These are phyloP conservation scores for Druon quercuslanigerum DNA, from an alignment of 1,140 invertebrate species.

Conservation along the genomic window DNA sequence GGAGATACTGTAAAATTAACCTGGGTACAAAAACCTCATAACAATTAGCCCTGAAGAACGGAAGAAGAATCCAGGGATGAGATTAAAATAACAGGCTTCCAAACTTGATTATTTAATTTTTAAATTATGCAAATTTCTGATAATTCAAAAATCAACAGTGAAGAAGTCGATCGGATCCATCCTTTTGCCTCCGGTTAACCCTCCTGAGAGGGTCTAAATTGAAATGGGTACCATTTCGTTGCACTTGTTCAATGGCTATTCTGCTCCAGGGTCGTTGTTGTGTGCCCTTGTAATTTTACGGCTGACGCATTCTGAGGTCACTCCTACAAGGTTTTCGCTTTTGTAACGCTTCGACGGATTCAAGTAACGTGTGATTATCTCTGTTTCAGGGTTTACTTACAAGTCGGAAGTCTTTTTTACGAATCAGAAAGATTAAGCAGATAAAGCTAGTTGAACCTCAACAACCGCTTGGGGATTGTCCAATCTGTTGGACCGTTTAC, in stretches of 20 bases:
- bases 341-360: no score
- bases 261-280: not conserved
- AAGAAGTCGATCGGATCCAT: constrained; percentile 34
- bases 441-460: no score
- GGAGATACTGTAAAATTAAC: constrained; percentile 50
- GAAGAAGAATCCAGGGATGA: constrained; percentile 39
- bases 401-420: no score
- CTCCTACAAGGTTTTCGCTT: no score
- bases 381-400: no score
- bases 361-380: no score
- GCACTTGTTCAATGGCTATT: not conserved
- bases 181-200: constrained; percentile 38
- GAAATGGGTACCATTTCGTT: not conserved
- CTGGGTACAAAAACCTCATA: constrained; percentile 53
- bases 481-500: no score
- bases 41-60: constrained; percentile 57
- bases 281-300: not conserved
- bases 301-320: no score
- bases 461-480: no score
- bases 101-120: not conserved
- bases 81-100: not conserved
- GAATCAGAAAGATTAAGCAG: no score
- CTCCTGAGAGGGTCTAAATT: constrained; percentile 26
- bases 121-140: not conserved
- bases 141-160: not conserved